phyloP scores from a whole-genome alignment of 1,140 invertebrate species.

The Bombus turneri region DNA sequence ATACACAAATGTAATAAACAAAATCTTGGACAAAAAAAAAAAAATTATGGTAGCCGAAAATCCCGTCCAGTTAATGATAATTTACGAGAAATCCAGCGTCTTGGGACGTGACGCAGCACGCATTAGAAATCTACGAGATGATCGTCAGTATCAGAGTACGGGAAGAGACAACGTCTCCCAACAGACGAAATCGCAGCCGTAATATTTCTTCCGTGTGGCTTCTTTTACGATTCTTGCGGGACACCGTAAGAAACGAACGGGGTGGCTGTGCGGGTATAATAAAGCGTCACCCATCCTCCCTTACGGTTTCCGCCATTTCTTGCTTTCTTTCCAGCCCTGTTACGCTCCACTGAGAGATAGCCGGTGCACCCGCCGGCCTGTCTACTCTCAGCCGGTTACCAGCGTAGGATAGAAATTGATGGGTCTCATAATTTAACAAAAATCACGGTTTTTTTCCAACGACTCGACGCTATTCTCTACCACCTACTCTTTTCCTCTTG shows the following conservation, averaged over 20 bases:
- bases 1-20: too few species aligned
- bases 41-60: background rate
- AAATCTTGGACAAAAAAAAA: too few species aligned
- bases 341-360: slow-evolving; percentile 49
- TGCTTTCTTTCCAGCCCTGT: slow-evolving; percentile 48
- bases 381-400: background rate
- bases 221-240: slow-evolving; percentile 68
- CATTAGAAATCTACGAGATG: slow-evolving; percentile 1
- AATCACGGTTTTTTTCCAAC: slow-evolving; percentile 65
- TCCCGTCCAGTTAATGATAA: background rate
- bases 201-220: slow-evolving; percentile 62
- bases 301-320: slow-evolving; percentile 50
- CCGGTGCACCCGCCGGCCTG: slow-evolving; percentile 25
- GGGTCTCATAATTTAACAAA: slow-evolving; percentile 70
- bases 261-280: slow-evolving; percentile 53
- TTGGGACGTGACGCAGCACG: background rate
- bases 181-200: slow-evolving; percentile 57
- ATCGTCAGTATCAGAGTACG: slow-evolving; percentile 37
- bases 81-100: background rate
- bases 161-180: slow-evolving; percentile 18
- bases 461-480: slow-evolving; percentile 8
- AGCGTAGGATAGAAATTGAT: slow-evolving; percentile 72
- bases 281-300: slow-evolving; percentile 56
- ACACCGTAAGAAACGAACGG: slow-evolving; percentile 62
- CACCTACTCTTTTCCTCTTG: background rate